Evolutionary conservation across 2,113 vertebrate genomes (phyloP), one percentile per base, ranked within the genome.

Genomic region (Phyllostomus discolor): DNA sequence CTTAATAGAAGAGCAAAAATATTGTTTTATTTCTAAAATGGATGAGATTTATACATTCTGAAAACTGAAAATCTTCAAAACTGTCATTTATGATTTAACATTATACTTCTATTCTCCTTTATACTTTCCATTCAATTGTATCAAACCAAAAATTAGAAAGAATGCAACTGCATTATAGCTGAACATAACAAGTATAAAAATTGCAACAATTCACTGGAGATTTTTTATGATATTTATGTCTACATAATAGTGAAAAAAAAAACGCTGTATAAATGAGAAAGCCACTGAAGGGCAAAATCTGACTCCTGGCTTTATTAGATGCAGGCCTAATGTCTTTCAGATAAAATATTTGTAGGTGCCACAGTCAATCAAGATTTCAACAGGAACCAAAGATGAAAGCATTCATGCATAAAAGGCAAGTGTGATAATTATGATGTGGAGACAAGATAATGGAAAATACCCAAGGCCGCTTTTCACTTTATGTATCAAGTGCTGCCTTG

Each of bases 351-450:
- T 99, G 98, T 98, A 98, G 98, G 98, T 98, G 94, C 98, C 98
- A 99, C 98, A 99, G 98, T 99, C 99, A 99, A 99, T 99, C 99
- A 99, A 98, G 97, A 99, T 99, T 99, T 99, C 98, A 99, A 98
- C 98, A 98, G 98, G 98, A 98, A 98, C 97, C 97, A 98, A 98
- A 99, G 98, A 99, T 98, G 98, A 98, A 99, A 98, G 99, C 98
- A 98, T 96, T 98, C 98, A 98, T 98, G 99, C 99, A 99, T 99
- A 99, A 99, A 99, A 99, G 98, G 98, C 98, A 98, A 98, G 96
- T 97, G 97, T 98, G 98, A 98, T 98, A 99, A 99, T 99, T 99
- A 99, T 97, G 98, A 99, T 98, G 98, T 97, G 98, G 97, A 99
- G 99, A 99, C 98, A 99, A 99, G 98, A 99, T 99, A 99, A 99